phyloP scores from a whole-genome alignment of 2,888 invertebrate species.

The Dendrolimus houi region DNA sequence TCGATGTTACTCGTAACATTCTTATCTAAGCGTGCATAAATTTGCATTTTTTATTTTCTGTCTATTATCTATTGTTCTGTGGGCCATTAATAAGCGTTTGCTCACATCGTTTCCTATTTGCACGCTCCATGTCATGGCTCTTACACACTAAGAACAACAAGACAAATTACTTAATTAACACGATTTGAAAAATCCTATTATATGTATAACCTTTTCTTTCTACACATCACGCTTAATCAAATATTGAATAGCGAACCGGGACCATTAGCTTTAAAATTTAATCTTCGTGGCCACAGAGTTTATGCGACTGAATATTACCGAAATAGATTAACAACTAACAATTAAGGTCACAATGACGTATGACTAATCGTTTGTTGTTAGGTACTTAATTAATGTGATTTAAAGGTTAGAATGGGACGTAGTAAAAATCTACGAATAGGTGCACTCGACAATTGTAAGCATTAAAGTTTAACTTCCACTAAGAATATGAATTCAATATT shows the following conservation, averaged over 20 bases:
- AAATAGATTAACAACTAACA: conserved; percentile 26
- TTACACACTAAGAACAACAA: conserved; percentile 31
- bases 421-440: conserved; percentile 15
- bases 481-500: conserved; percentile 26
- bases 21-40: conserved; percentile 31
- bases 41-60: conserved; percentile 41
- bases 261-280: conserved; percentile 37
- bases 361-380: conserved; percentile 1
- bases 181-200: conserved; percentile 21
- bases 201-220: conserved; percentile 23
- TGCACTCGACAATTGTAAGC: conserved; percentile 3
- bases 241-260: conserved; percentile 34
- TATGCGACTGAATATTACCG: conserved; percentile 31
- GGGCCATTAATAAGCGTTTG: conserved; percentile 38
- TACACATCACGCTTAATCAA: conserved; percentile 35
- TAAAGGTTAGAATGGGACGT: conserved; percentile 17
- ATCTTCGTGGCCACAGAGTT: conserved; percentile 19
- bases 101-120: conserved; percentile 42
- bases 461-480: conserved; percentile 22
- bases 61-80: conserved; percentile 35
- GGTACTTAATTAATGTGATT: conserved; percentile 8
- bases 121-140: conserved; percentile 42
- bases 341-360: conserved; percentile 9
- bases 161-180: conserved; percentile 28
- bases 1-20: conserved; percentile 9